phyloP scores from a whole-genome alignment of 92 coral and sea anemone species.

The Metridium senile region DNA sequence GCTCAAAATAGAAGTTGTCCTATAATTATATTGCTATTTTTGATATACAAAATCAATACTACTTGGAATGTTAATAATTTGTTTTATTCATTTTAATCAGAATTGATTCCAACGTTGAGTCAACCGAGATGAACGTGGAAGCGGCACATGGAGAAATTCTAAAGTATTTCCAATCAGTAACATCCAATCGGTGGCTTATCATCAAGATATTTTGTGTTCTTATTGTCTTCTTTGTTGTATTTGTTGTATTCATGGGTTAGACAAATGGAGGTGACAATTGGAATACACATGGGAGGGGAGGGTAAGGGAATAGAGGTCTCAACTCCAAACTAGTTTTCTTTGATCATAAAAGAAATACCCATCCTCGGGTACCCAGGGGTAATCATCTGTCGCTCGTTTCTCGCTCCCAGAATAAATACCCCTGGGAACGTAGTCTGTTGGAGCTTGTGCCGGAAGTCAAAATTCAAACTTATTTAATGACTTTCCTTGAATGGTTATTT shows the following conservation, averaged over 20 bases:
- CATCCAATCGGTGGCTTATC: conserved; percentile 97
- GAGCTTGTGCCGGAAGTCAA: too few species aligned
- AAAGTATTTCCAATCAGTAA: conserved; percentile 95
- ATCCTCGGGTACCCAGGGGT: not conserved
- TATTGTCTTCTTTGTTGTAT: conserved; percentile 86
- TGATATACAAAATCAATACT: too few species aligned
- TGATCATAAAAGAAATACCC: not conserved
- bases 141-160: conserved; percentile 96
- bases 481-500: too few species aligned
- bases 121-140: conserved; percentile 91
- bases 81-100: conserved; percentile 22
- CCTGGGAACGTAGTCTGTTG: too few species aligned
- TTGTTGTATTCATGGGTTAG: conserved; percentile 97
- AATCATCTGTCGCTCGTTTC: not conserved
- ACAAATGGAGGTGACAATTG: not conserved
- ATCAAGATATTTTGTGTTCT: conserved; percentile 92
- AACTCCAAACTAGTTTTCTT: not conserved
- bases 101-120: conserved; percentile 92
- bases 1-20: too few species aligned
- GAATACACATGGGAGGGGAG: conserved; percentile 1
- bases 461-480: too few species aligned
- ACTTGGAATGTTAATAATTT: not conserved
- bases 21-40: too few species aligned
- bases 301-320: conserved; percentile 1
- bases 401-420: too few species aligned